Evolutionary conservation across 2,888 invertebrate genomes (phyloP).

Genomic region (Eledona agricola): DNA sequence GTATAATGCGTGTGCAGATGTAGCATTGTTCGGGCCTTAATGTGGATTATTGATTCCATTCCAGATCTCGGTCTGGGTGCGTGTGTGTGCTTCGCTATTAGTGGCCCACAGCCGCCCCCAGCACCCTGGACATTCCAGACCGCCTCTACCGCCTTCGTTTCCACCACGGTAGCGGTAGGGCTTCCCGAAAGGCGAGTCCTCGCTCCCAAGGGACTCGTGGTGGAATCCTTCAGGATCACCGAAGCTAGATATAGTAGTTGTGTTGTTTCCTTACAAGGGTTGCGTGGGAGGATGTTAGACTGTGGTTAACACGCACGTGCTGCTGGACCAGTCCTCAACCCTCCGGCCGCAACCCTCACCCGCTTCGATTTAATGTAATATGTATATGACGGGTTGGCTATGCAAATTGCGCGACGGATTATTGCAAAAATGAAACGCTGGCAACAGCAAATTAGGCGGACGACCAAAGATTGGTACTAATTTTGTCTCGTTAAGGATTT

Average conservation of each 20-base stretch:
- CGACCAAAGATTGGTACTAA: no score
- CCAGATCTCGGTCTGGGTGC: constrained; percentile 47
- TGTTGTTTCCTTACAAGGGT: constrained; percentile 61
- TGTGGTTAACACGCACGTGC: constrained; percentile 61
- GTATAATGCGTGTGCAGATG: constrained; percentile 58
- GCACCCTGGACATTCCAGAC: constrained; percentile 35
- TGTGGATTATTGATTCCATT: constrained; percentile 53
- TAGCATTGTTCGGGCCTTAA: constrained; percentile 53
- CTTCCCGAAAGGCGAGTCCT: background rate
- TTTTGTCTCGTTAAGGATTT: no score
- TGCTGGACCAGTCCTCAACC: constrained; percentile 53
- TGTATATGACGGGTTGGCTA: constrained; percentile 45
- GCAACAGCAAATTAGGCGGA: no score
- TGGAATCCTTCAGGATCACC: constrained; percentile 47
- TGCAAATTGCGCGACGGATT: constrained; percentile 38
- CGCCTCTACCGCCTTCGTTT: constrained; percentile 15
- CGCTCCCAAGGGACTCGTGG: constrained; percentile 20
- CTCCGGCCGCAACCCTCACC: constrained; percentile 44
- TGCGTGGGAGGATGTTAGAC: constrained; percentile 60
- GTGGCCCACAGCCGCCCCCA: constrained; percentile 35
- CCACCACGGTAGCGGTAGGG: constrained; percentile 30
- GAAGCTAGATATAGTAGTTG: constrained; percentile 58
- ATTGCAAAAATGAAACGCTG: constrained; percentile 52
- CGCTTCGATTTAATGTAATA: constrained; percentile 53
- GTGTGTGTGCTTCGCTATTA: constrained; percentile 45